Conservation (phyloP, 2,888 invertebrate genomes). For the Phyto melanocephala region DNA sequence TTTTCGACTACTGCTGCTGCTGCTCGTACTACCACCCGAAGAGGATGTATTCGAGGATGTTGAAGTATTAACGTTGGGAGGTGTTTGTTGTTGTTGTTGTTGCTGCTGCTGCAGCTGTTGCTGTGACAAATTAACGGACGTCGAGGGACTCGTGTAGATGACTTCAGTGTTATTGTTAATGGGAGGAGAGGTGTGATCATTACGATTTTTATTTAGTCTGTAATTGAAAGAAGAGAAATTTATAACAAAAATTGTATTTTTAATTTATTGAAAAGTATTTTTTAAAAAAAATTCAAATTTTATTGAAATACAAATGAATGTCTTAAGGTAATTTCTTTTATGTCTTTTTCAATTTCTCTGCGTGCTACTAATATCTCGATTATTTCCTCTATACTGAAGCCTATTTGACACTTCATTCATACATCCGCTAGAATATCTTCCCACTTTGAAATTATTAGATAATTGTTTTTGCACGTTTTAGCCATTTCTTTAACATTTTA, state of each 20-base stretch:
- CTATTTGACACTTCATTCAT: constrained; percentile 65
- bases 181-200: constrained; percentile 69
- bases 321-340: background rate
- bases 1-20: constrained; percentile 70
- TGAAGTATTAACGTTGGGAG: constrained; percentile 69
- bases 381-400: constrained; percentile 65
- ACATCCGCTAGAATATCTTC: constrained; percentile 68
- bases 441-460: constrained; percentile 69
- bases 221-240: constrained; percentile 14
- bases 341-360: constrained; percentile 65
- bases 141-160: constrained; percentile 75
- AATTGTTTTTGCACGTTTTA: constrained; percentile 68
- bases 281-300: background rate
- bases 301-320: background rate
- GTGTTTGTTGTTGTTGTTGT: constrained; percentile 70
- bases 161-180: constrained; percentile 68
- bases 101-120: constrained; percentile 69
- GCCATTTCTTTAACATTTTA: constrained; percentile 70
- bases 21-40: constrained; percentile 53
- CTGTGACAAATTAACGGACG: constrained; percentile 69
- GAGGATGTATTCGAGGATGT: constrained; percentile 69
- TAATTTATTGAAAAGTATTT: background rate
- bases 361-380: constrained; percentile 55
- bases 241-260: background rate
- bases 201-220: constrained; percentile 74